Evolutionary conservation across 2,113 vertebrate genomes (phyloP).

Genomic region (Lamprologus ornatipinnis): DNA sequence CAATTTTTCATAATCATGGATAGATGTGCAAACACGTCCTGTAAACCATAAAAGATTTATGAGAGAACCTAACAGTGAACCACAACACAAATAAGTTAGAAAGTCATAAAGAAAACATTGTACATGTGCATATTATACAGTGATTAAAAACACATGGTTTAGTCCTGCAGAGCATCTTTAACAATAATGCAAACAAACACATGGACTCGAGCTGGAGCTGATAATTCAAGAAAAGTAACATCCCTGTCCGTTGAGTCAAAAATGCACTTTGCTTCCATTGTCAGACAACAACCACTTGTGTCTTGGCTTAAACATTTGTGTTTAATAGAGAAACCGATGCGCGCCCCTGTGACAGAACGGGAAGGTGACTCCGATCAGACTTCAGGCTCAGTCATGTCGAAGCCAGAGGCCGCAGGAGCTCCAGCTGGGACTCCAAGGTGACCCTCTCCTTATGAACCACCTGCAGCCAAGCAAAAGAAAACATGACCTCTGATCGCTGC

Average conservation of each 20-base stretch:
- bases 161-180: background rate
- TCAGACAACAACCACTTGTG: background rate
- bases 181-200: background rate
- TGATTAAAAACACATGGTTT: background rate
- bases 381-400: constrained; percentile 71
- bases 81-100: constrained; percentile 32
- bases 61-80: background rate
- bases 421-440: constrained; percentile 89
- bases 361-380: background rate
- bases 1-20: background rate
- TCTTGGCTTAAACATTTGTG: background rate
- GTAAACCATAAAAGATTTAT: background rate
- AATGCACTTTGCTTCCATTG: background rate
- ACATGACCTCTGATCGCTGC: background rate
- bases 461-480: constrained; percentile 58
- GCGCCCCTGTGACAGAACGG: background rate
- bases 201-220: background rate
- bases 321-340: background rate
- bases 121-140: background rate
- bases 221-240: background rate
- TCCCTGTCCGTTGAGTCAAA: background rate
- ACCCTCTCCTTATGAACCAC: constrained; percentile 90
- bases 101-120: background rate
- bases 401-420: constrained; percentile 83
- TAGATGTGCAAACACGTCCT: background rate